These are phyloP conservation scores for Ceyx cyanopectus DNA, from an alignment of 2,113 vertebrate species.

Conservation along the genomic window DNA sequence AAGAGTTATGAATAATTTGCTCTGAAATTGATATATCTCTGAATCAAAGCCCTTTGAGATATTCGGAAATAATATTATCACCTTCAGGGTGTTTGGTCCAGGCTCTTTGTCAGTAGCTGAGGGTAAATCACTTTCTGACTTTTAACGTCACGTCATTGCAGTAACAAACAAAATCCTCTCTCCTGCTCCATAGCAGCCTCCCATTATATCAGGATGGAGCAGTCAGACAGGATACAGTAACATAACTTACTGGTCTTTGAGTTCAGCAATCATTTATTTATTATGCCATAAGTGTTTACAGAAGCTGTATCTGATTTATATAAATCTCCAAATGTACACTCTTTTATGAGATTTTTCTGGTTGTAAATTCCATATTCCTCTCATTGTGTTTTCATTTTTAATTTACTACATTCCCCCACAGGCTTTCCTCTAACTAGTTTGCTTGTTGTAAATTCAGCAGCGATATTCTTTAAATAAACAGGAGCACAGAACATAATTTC, in stretches of 20 bases:
- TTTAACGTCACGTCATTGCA: not conserved
- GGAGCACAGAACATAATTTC: conserved; percentile 56
- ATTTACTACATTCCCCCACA: conserved; percentile 59
- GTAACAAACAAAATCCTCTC: not conserved
- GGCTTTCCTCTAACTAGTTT: conserved; percentile 60
- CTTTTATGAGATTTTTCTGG: conserved; percentile 9
- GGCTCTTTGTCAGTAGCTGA: not conserved
- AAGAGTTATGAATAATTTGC: not conserved
- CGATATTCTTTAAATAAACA: conserved; percentile 70
- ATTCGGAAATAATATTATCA: not conserved
- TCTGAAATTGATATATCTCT: not conserved
- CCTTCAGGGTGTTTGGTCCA: not conserved
- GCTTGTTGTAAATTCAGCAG: conserved; percentile 57
- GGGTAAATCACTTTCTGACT: not conserved
- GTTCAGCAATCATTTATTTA: conserved; percentile 41
- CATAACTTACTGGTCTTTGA: not conserved
- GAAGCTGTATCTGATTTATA: conserved; percentile 56
- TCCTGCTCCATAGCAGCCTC: not conserved
- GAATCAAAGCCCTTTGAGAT: not conserved
- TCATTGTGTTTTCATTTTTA: conserved; percentile 64
- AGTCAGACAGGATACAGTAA: not conserved
- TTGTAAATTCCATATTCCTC: conserved; percentile 49
- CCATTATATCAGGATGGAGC: not conserved
- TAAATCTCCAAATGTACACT: conserved; percentile 31
- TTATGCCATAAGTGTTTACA: conserved; percentile 46